A percentile compares a stretch with the other conserved stretches of the same genome.
These are phyloP conservation scores for Scomber japonicus DNA, from an alignment of 2,113 vertebrate genomes.

Conservation along the genomic window DNA sequence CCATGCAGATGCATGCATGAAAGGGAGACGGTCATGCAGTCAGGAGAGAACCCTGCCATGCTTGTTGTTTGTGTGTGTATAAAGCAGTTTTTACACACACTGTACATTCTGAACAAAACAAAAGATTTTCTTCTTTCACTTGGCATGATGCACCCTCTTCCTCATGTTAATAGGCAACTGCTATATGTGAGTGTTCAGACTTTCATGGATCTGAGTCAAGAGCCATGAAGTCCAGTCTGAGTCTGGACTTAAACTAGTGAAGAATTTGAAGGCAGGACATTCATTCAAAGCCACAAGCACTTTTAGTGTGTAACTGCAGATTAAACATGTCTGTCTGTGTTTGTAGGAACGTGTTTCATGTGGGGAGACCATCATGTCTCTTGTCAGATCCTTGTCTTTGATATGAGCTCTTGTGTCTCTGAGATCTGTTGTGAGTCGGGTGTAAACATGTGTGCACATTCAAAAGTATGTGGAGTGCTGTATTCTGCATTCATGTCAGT, in stretches of 20 bases:
- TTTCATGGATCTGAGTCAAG: not conserved
- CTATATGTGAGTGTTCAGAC: conserved; percentile 3
- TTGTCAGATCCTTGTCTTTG: not conserved
- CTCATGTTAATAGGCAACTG: not conserved
- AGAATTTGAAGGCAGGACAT: not conserved
- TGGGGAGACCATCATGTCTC: conserved; percentile 4
- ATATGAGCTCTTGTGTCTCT: conserved; percentile 4
- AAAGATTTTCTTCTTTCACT: not conserved
- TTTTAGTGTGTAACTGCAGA: not conserved
- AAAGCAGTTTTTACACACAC: conserved; percentile 33
- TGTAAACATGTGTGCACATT: not conserved
- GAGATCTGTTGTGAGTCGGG: not conserved
- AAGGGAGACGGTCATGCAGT: conserved; percentile 77
- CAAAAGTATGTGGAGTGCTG: not conserved
- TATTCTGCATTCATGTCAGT: not conserved
- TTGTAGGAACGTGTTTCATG: not conserved
- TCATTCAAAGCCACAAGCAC: not conserved
- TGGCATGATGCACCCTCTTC: not conserved
- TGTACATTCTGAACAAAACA: conserved; percentile 22
- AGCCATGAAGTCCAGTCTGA: too few relatives aligned
- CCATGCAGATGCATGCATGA: conserved; percentile 80
- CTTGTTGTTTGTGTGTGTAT: conserved; percentile 69
- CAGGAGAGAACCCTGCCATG: conserved; percentile 64
- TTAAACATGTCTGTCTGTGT: not conserved
- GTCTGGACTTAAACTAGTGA: not conserved